Percentiles rank a stretch among this genome's conserved stretches.
These are phyloP conservation scores for Dipodomys merriami DNA, from an alignment of 2,113 vertebrate species.

Conservation along the genomic window DNA sequence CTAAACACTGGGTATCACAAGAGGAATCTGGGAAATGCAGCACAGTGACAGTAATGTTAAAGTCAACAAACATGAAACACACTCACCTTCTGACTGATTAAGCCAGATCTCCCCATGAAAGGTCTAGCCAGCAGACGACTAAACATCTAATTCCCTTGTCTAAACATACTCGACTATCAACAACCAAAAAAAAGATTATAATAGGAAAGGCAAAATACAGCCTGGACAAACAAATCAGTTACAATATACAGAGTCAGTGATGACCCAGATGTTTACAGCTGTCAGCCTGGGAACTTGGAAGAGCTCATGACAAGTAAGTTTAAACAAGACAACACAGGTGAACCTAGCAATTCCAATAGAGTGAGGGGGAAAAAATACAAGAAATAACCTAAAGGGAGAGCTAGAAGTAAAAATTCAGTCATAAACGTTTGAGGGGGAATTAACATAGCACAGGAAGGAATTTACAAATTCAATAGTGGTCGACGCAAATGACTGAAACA, in stretches of 20 bases:
- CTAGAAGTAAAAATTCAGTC: background rate
- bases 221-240: background rate
- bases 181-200: background rate
- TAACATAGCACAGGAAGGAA: no score
- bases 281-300: no score
- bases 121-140: background rate
- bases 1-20: background rate
- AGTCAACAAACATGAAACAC: background rate
- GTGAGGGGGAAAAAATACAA: background rate
- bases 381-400: background rate
- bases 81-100: background rate
- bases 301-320: no score
- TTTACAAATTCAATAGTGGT: no score
- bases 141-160: background rate
- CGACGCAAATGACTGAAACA: no score
- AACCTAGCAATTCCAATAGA: background rate
- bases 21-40: no score
- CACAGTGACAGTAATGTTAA: no score
- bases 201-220: background rate
- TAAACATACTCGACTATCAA: background rate
- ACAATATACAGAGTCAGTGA: background rate
- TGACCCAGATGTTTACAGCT: background rate
- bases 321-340: no score
- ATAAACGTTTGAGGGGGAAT: no score
- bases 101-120: background rate